Conservation (phyloP, 2,113 vertebrate genomes). For the Puffinus mauretanicus region DNA sequence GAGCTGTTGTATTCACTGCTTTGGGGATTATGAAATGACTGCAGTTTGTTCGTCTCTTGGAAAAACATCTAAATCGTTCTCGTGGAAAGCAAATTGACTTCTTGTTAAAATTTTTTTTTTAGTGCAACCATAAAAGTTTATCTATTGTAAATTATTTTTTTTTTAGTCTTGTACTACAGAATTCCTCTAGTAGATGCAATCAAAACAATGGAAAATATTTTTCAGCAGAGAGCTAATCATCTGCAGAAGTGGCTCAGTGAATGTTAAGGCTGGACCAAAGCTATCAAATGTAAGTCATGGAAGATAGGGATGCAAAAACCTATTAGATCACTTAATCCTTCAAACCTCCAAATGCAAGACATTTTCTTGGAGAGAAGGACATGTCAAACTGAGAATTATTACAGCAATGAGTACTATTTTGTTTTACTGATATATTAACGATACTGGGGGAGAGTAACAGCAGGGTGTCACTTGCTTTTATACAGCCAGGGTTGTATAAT, state of each 20-base stretch:
- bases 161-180: neutral
- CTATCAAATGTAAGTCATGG: neutral
- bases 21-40: neutral
- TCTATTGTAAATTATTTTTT: neutral
- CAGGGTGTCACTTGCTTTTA: neutral
- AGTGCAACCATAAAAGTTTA: neutral
- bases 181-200: neutral
- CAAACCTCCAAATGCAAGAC: neutral
- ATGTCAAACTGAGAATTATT: neutral
- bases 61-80: neutral
- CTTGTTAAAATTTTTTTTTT: neutral
- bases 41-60: neutral
- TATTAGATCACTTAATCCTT: neutral
- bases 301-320: neutral
- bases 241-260: neutral
- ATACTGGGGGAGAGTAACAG: neutral
- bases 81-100: neutral
- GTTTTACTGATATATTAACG: neutral
- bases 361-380: neutral
- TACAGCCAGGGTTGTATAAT: neutral
- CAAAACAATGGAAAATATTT: neutral
- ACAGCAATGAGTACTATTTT: neutral
- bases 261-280: neutral
- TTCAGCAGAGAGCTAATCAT: neutral
- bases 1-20: neutral